A percentile compares a stretch with the other conserved stretches of the same genome.
Conservation (phyloP, 2,113 vertebrate genomes). For the Scatophagus argus region DNA sequence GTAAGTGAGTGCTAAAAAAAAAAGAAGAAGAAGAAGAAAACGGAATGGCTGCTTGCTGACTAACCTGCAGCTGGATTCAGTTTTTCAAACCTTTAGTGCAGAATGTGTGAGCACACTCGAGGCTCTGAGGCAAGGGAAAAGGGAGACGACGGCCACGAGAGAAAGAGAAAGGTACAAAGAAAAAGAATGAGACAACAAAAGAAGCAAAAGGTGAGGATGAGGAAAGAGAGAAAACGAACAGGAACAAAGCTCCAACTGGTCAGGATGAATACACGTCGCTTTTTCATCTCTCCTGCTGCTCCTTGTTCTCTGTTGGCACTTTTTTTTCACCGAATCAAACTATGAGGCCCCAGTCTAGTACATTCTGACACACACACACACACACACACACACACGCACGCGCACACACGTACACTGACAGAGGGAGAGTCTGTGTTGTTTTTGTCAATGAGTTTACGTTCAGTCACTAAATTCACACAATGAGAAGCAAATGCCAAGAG, state of each 20-base stretch:
- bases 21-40: background rate
- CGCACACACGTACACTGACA: constrained; percentile 32
- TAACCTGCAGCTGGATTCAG: constrained; percentile 32
- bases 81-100: background rate
- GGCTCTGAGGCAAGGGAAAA: too few relatives aligned
- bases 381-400: constrained; percentile 17
- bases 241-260: background rate
- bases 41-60: constrained; percentile 11
- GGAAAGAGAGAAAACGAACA: background rate
- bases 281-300: background rate
- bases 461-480: constrained; percentile 65
- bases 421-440: constrained; percentile 36
- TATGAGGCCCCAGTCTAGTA: constrained; percentile 36
- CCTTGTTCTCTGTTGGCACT: constrained; percentile 12
- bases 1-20: background rate
- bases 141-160: background rate
- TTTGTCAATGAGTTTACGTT: constrained; percentile 63
- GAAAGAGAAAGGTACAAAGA: background rate
- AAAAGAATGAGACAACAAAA: background rate
- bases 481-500: constrained; percentile 47
- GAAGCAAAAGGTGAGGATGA: background rate
- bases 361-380: constrained; percentile 25
- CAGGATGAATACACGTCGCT: background rate
- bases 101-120: constrained; percentile 20
- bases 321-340: constrained; percentile 51